Base-by-base conservation (phyloP, 37 sponge, comb jelly and placozoan species). In the Cladorhizidae sp. region DNA sequence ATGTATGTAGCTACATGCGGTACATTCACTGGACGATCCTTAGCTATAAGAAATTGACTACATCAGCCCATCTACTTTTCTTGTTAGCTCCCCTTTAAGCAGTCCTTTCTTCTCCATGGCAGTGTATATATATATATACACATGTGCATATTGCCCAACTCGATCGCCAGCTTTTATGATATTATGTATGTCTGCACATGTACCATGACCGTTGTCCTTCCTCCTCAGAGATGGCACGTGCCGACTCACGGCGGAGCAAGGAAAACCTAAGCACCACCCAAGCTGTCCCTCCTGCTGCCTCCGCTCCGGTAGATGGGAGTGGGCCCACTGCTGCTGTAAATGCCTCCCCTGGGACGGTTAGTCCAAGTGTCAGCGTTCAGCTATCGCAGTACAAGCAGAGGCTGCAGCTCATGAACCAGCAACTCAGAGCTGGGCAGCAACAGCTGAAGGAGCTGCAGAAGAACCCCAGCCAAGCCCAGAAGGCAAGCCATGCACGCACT, bases 371-470 rank as follows among this genome's bases (percentile, higher is more conserved):
- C 21, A 57, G 72, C 37, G n/a, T 62, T 0, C 93, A 92, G 69
- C 75, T 92, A 2, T 82, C 82, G 70, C 93, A 92, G 82, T 85
- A 88, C 86, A 76, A 78, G 61, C 93, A 88, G 58, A 67, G 89
- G 8, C 78, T 92, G 40, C 82, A 81, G 57, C 88, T 84, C 29
- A 86, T 92, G 78, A 88, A 92, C 65, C 89, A 88, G 68, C 93
- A 92, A 79, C 86, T 92, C 32, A 73, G 77, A 14, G 40, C 64
- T 17, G 93, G 93, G 32, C 85, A 92, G 61, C 89, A 88, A 62
- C 89, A 92, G 56, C 74, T 92, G 75, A 87, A 85, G 83, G 93
- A 92, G 77, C 75, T 92, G 1, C 85, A 92, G 74, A 88, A 92
- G 62, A 67, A 57, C 17, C 92, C 92, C 1, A 55, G 64, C 58